Evolutionary conservation across 2,113 vertebrate genomes (phyloP).

Genomic region (Spea bombifrons): DNA sequence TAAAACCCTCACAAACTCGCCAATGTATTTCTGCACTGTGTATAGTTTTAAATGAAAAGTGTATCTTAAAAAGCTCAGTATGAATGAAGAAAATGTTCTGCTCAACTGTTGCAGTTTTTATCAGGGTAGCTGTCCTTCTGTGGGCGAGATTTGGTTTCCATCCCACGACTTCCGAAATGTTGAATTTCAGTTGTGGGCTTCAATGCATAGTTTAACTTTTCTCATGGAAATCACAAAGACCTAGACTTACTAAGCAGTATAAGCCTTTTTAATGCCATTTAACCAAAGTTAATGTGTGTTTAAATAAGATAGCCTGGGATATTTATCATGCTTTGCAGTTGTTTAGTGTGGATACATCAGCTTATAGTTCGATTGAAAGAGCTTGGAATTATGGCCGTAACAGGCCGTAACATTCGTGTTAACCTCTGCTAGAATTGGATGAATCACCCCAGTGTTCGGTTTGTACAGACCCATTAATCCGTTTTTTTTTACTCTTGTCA

Average conservation of each 20-base stretch:
- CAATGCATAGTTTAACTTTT: slow-evolving; percentile 39
- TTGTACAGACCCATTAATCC: not conserved
- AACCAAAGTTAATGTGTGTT: slow-evolving; percentile 44
- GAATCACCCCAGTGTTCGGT: slow-evolving; percentile 16
- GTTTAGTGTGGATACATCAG: slow-evolving; percentile 32
- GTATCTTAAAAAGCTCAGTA: too few species aligned
- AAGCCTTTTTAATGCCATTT: slow-evolving; percentile 34
- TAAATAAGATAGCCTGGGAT: slow-evolving; percentile 36
- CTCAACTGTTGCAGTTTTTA: not conserved
- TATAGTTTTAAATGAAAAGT: too few species aligned
- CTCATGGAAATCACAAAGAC: slow-evolving; percentile 40
- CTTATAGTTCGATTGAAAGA: slow-evolving; percentile 14
- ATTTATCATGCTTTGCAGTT: slow-evolving; percentile 39
- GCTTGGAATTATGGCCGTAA: slow-evolving; percentile 6
- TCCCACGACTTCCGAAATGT: slow-evolving; percentile 20
- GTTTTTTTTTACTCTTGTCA: not conserved
- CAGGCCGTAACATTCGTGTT: slow-evolving; percentile 22
- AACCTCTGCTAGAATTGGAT: slow-evolving; percentile 14
- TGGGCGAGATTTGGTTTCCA: not conserved
- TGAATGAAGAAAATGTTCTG: too few species aligned
- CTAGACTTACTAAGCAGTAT: slow-evolving; percentile 30
- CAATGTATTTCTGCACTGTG: too few species aligned
- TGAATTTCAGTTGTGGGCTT: slow-evolving; percentile 13
- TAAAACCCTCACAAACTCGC: too few species aligned
- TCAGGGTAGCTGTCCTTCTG: not conserved